Evolutionary conservation across 2,113 vertebrate species (phyloP).

Genomic region (Ailuropoda melanoleuca): DNA sequence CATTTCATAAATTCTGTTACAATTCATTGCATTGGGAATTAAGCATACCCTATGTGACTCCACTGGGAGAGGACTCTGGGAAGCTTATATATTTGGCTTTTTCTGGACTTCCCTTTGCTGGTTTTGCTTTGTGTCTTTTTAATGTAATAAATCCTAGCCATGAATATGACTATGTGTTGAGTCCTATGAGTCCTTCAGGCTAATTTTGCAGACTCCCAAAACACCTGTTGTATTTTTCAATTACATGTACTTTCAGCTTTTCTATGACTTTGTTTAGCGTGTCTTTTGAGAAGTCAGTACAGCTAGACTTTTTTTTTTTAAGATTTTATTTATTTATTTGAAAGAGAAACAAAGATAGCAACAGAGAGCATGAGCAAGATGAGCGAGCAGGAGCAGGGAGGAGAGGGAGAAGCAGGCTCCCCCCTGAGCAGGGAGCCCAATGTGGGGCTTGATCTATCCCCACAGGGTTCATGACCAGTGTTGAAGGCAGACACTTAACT

Average conservation of each 20-base stretch:
- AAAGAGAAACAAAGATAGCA: neutral
- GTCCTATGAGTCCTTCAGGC: neutral
- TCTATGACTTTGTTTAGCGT: neutral
- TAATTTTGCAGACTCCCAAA: neutral
- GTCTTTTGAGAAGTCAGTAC: neutral
- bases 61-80: neutral
- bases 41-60: neutral
- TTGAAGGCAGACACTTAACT: neutral
- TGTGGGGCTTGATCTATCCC: neutral
- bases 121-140: neutral
- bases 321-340: neutral
- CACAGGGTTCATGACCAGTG: neutral
- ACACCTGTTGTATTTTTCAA: neutral
- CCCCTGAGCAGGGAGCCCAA: too few species aligned
- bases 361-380: neutral
- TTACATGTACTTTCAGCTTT: neutral
- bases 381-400: too few species aligned
- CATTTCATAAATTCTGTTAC: neutral
- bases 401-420: neutral
- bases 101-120: neutral
- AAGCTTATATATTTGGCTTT: neutral
- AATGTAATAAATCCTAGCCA: conserved; percentile 16
- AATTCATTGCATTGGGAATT: conserved; percentile 44
- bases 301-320: neutral
- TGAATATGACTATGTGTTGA: neutral